Base-by-base conservation (phyloP, 2,797 vertebrate genomes). In the Halcyon leucocephala region DNA sequence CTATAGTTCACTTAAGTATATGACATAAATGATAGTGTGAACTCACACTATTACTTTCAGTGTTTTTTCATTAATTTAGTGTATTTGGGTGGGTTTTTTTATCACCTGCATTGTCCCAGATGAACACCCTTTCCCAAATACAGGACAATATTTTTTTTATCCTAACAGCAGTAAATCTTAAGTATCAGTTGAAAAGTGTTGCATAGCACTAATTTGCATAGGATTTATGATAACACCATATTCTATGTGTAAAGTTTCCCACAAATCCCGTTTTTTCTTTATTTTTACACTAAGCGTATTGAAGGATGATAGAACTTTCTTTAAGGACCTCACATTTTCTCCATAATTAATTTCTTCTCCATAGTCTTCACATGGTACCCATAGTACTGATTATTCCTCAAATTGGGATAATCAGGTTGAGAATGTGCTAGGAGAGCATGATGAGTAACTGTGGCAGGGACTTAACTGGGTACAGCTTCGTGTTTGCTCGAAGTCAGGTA, bases 401-500 rank as follows among this genome's bases (percentile, higher is more conserved):
- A 18, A 37, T 61, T 54, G 64, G 48, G 35, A 29, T 49, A 15
- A 57, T 2, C 33, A 31, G 31, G 31, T 26, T 61, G 54, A 14
- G 62, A 54, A 41, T 0, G 1, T 49, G n/a, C 22, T n/a, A 41
- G 37, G 19, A 85, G 44, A 48, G 64, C 18, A 24, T 0, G 1
- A 29, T 39, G 18, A 49, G 7, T 19, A 37, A 28, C 19, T 1
- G 2, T 4, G 15, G 10, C 1, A 25, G 25, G 21, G 35, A 21
- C 24, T 71, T 33, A 12, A 31, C 57, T 44, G 44, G 10, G 25
- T 15, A 67, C n/a, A 81, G 62, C 57, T n/a, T 10, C 33, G 6
- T 0, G 0, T 20, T 67, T 64, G n/a, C 26, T 57, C 35, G 1
- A 0, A 70, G 57, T 35, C 44, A 37, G 14, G 46, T 69, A 6